phyloP scores from a whole-genome alignment of 2,113 vertebrate species.

The Addax nasomaculatus region DNA sequence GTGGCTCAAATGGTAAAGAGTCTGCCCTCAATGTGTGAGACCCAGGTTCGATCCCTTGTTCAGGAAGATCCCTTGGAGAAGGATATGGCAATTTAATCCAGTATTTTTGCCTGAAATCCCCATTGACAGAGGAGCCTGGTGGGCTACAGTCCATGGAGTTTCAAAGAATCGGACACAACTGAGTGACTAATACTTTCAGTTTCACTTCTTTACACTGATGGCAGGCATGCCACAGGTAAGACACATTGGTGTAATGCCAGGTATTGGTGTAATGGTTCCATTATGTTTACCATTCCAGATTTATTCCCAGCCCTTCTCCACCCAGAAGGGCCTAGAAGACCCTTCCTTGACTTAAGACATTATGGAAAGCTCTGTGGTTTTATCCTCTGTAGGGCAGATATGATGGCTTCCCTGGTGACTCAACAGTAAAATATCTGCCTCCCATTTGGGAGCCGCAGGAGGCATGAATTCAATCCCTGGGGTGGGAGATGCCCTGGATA shows the following conservation, averaged over 20 bases:
- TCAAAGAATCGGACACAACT: rapidly evolving
- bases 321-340: background rate
- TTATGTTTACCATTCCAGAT: background rate
- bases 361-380: background rate
- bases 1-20: background rate
- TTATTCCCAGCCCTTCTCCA: background rate
- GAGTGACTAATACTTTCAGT: background rate
- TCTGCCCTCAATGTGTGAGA: background rate
- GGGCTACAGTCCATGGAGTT: background rate
- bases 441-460: background rate
- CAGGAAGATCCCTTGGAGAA: background rate
- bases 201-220: background rate
- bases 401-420: background rate
- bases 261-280: background rate
- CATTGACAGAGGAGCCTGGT: background rate
- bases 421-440: background rate
- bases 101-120: background rate
- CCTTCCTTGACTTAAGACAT: background rate
- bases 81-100: background rate
- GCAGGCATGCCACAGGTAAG: background rate
- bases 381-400: background rate
- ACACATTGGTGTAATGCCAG: background rate
- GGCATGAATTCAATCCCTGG: background rate
- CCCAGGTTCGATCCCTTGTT: background rate
- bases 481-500: background rate